Conservation (phyloP, 2,797 vertebrate genomes). For the Spinus pinus region DNA sequence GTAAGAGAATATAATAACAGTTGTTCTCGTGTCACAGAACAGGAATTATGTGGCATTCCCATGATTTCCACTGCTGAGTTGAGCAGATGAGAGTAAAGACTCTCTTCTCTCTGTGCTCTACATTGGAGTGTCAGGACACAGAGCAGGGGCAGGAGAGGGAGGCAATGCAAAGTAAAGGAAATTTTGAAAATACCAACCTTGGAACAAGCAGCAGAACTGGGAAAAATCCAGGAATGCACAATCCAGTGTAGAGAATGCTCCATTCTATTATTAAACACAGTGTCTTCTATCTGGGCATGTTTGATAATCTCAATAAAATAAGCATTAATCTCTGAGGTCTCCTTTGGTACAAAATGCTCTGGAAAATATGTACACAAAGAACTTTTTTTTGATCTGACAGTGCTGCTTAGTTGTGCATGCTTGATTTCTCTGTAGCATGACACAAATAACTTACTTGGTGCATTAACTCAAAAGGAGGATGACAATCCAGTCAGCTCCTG, state of each 20-base stretch:
- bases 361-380: constrained; percentile 29
- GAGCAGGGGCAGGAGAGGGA: not conserved
- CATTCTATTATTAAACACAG: not conserved
- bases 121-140: not conserved
- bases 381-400: constrained; percentile 45
- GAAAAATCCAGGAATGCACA: not conserved
- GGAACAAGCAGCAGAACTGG: not conserved
- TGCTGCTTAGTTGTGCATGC: not conserved
- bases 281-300: not conserved
- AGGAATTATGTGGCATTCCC: not conserved
- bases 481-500: not conserved
- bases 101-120: not conserved
- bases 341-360: constrained; percentile 32
- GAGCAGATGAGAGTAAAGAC: not conserved
- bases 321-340: constrained; percentile 28
- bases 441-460: constrained; percentile 3
- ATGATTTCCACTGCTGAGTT: not conserved
- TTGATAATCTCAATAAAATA: constrained; percentile 15
- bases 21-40: not conserved
- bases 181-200: not conserved
- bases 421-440: constrained; percentile 37
- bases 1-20: not conserved
- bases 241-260: not conserved
- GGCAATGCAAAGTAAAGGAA: not conserved
- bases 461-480: not conserved